Evolutionary conservation across 2,797 vertebrate species (phyloP).

Genomic region (Fistularia tabacaria): DNA sequence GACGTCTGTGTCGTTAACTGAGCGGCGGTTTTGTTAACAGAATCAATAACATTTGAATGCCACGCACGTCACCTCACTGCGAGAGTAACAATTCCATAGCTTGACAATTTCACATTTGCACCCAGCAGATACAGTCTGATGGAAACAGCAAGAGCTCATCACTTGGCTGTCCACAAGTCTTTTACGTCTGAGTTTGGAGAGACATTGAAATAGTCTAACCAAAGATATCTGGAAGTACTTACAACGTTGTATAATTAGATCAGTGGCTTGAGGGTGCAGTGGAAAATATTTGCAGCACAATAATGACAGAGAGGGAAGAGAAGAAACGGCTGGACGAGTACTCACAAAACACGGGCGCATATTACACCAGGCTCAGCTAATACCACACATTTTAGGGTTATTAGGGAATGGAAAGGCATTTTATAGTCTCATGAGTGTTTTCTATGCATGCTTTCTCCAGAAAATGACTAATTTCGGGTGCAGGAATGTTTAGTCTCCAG

Average conservation of each 20-base stretch:
- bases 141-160: conserved; percentile 38
- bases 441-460: conserved; percentile 15
- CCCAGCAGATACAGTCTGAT: conserved; percentile 8
- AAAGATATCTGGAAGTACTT: conserved; percentile 66
- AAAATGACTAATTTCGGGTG: conserved; percentile 36
- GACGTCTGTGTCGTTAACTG: too few species aligned
- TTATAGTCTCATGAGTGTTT: conserved; percentile 29
- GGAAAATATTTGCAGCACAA: conserved; percentile 61
- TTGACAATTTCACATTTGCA: not conserved
- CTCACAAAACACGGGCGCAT: conserved; percentile 20
- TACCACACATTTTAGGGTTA: conserved; percentile 42
- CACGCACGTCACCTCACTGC: too few species aligned
- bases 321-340: conserved; percentile 29
- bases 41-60: too few species aligned
- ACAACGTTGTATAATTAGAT: conserved; percentile 62
- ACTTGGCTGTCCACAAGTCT: conserved; percentile 25
- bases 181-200: conserved; percentile 24
- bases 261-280: conserved; percentile 54
- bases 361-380: conserved; percentile 15
- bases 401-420: conserved; percentile 44
- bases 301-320: conserved; percentile 53
- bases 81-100: too few species aligned
- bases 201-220: conserved; percentile 35
- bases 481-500: conserved; percentile 53
- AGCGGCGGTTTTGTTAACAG: too few species aligned